phyloP scores from a whole-genome alignment of 2,888 invertebrate genomes.

The Troides aeacus region DNA sequence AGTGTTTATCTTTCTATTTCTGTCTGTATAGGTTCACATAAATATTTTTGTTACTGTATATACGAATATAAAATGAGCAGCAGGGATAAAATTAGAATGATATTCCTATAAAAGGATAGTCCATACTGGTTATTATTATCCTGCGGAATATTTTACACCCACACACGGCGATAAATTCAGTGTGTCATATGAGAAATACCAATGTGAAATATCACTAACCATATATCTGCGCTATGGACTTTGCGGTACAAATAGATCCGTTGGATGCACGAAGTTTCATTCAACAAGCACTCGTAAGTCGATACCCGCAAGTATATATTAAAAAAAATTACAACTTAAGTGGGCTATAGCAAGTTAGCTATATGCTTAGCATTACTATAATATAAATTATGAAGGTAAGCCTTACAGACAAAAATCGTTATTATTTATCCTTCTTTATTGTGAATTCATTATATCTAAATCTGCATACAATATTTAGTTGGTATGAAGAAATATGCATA shows the following conservation, averaged over 20 bases:
- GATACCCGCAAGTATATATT: neutral
- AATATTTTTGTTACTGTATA: neutral
- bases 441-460: too few relatives aligned
- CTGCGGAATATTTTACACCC: slow-evolving; percentile 7
- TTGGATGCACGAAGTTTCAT: slow-evolving; percentile 50
- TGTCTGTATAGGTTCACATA: neutral
- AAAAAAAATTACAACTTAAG: too few relatives aligned
- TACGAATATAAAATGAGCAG: neutral
- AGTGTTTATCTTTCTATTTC: neutral
- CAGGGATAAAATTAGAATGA: neutral
- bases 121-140: neutral
- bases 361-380: too few relatives aligned
- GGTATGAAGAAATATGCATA: too few relatives aligned
- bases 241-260: slow-evolving; percentile 39
- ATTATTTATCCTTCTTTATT: too few relatives aligned
- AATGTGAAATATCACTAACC: slow-evolving; percentile 12
- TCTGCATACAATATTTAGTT: too few relatives aligned
- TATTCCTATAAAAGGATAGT: neutral
- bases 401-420: too few relatives aligned
- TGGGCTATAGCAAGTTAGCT: too few relatives aligned
- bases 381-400: too few relatives aligned
- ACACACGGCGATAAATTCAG: slow-evolving; percentile 4
- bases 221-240: neutral
- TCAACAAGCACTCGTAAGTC: neutral
- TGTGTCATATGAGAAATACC: neutral